These are phyloP conservation scores for Paramuricea clavata DNA, from an alignment of 92 coral and sea anemone genomes.

Conservation along the genomic window DNA sequence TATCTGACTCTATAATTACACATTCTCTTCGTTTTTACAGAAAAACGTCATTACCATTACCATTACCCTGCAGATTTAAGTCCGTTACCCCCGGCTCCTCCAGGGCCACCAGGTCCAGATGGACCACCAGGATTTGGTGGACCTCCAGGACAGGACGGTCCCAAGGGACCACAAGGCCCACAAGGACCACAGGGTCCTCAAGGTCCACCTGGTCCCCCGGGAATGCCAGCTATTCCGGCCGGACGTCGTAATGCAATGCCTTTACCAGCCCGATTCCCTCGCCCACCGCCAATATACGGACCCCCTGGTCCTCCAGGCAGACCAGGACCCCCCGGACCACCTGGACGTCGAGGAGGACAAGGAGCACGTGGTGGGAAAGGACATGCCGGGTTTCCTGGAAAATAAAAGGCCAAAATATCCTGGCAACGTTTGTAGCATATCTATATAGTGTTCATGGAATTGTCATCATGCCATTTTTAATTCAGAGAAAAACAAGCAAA, in stretches of 20 bases:
- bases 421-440: constrained; percentile 24
- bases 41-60: too few species aligned
- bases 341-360: constrained; percentile 44
- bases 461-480: not conserved
- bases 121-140: constrained; percentile 80
- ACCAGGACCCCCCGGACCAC: constrained; percentile 54
- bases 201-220: constrained; percentile 87
- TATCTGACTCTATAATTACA: not conserved
- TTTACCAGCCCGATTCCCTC: constrained; percentile 26
- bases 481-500: not conserved
- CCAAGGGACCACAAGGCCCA: constrained; percentile 81
- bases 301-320: constrained; percentile 52
- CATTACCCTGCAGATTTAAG: not conserved
- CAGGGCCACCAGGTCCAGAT: constrained; percentile 88
- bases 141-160: constrained; percentile 88
- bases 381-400: constrained; percentile 28
- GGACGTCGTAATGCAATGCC: constrained; percentile 61
- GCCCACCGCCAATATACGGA: constrained; percentile 24
- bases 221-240: constrained; percentile 76
- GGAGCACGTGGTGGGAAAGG: constrained; percentile 39
- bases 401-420: not conserved
- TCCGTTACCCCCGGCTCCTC: constrained; percentile 85
- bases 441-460: constrained; percentile 13
- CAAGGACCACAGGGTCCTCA: constrained; percentile 76
- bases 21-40: not conserved